Conservation (phyloP, 2,888 invertebrate genomes). For the Euproctis similis region DNA sequence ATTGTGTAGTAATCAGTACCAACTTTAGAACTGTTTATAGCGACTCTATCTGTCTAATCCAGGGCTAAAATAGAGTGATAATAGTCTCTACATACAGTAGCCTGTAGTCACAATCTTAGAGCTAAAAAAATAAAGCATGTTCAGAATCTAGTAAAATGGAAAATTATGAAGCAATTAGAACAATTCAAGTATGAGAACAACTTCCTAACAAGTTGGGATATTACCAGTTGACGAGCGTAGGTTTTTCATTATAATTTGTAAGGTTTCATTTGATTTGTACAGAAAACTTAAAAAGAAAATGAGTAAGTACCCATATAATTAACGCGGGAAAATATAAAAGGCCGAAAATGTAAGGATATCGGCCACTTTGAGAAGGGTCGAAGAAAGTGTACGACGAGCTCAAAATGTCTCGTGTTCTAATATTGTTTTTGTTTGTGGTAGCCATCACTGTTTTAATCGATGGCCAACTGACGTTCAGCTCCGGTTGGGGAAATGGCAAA, state of each 20-base stretch:
- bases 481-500: slow-evolving; percentile 72
- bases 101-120: no score
- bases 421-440: slow-evolving; percentile 27
- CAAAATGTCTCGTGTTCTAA: slow-evolving; percentile 33
- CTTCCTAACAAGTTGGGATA: slow-evolving; percentile 8
- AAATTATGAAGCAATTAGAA: background rate
- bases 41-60: no score
- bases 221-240: slow-evolving; percentile 8
- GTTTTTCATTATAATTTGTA: slow-evolving; percentile 22
- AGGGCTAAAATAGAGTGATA: no score
- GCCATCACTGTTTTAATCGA: slow-evolving; percentile 30
- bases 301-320: no score
- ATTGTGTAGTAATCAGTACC: no score
- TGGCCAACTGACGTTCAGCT: slow-evolving; percentile 75
- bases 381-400: background rate
- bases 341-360: background rate
- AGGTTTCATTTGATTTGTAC: slow-evolving; percentile 51
- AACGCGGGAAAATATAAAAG: slow-evolving; percentile 17
- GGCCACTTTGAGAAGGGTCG: slow-evolving; percentile 11
- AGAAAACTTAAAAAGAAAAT: slow-evolving; percentile 26
- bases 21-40: no score
- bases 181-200: no score
- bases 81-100: no score
- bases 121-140: no score
- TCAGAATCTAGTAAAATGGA: no score